These are phyloP conservation scores for Pomatostomus ruficeps DNA, from an alignment of 2,113 vertebrate genomes.

Conservation along the genomic window DNA sequence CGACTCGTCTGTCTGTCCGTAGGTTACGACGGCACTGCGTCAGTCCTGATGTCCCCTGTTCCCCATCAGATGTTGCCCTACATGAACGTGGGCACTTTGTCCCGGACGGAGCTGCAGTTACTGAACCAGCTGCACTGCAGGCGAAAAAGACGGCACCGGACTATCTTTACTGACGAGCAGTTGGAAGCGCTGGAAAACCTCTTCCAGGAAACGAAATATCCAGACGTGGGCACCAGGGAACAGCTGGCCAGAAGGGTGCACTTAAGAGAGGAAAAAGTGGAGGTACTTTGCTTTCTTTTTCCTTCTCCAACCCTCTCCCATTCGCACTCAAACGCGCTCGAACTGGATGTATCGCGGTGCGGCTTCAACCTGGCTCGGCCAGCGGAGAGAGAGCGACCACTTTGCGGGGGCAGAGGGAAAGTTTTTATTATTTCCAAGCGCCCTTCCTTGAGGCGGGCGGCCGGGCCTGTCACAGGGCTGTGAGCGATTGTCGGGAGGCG, in stretches of 20 bases:
- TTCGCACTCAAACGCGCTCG: not conserved
- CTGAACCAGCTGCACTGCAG: constrained; percentile 96
- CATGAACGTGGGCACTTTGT: constrained; percentile 93
- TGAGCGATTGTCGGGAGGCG: not conserved
- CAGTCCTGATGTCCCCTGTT: constrained; percentile 90
- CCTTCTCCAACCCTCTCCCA: not conserved
- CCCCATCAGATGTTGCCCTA: constrained; percentile 96
- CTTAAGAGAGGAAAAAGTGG: constrained; percentile 95
- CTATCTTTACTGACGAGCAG: constrained; percentile 98
- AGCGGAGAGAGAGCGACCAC: not conserved
- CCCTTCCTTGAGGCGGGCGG: not conserved
- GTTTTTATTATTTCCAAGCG: not conserved
- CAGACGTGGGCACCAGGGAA: constrained; percentile 93
- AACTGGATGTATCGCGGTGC: not conserved
- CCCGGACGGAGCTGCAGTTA: constrained; percentile 92
- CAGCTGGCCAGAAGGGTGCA: constrained; percentile 96
- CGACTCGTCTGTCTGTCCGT: constrained; percentile 27
- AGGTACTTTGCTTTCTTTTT: constrained; percentile 72
- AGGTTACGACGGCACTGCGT: constrained; percentile 90
- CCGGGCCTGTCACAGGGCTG: not conserved
- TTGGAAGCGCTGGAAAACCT: constrained; percentile 95
- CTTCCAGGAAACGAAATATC: constrained; percentile 98
- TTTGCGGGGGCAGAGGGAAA: not conserved
- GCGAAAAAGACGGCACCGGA: constrained; percentile 90
- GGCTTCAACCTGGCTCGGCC: not conserved